Evolutionary conservation across 2,113 vertebrate species (phyloP).

Genomic region (Ancistrus triradiatus): DNA sequence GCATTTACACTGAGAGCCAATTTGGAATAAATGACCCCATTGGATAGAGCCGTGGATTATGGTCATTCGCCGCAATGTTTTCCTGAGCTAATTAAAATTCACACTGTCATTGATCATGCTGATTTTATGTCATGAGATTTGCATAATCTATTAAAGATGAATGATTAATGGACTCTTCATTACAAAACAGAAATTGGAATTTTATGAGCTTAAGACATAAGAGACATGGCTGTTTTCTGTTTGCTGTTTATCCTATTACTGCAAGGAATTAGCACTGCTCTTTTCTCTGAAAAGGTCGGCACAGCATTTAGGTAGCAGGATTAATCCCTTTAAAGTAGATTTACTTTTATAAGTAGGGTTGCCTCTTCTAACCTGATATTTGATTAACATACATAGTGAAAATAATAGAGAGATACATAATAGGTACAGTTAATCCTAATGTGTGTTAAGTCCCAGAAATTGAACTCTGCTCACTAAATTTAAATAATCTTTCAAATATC

Average conservation of each 20-base stretch:
- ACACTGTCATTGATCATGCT: slow-evolving; percentile 95
- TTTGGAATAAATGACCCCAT: slow-evolving; percentile 89
- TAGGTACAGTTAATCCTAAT: background rate
- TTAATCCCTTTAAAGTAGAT: slow-evolving; percentile 30
- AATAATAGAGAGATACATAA: too few relatives aligned
- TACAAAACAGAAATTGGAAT: slow-evolving; percentile 68
- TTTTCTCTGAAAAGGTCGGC: slow-evolving; percentile 41
- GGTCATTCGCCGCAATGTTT: slow-evolving; percentile 92
- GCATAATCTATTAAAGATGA: slow-evolving; percentile 99
- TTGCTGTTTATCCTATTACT: slow-evolving; percentile 59
- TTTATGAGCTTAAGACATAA: slow-evolving; percentile 56
- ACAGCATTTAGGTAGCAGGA: slow-evolving; percentile 32
- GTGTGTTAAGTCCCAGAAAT: background rate
- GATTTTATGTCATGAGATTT: slow-evolving; percentile 91
- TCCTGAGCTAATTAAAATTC: slow-evolving; percentile 92
- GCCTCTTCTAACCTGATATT: too few relatives aligned
- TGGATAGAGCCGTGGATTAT: slow-evolving; percentile 85
- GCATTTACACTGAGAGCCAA: slow-evolving; percentile 83
- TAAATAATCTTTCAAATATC: too few relatives aligned
- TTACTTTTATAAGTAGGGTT: background rate
- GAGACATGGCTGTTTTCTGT: slow-evolving; percentile 59
- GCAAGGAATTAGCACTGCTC: slow-evolving; percentile 35
- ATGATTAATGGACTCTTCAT: slow-evolving; percentile 90
- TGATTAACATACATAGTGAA: too few relatives aligned
- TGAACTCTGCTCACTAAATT: background rate